Evolutionary conservation across 2,888 invertebrate species (phyloP), one percentile per base, ranked within the genome.

Genomic region (Rotaria sp.): DNA sequence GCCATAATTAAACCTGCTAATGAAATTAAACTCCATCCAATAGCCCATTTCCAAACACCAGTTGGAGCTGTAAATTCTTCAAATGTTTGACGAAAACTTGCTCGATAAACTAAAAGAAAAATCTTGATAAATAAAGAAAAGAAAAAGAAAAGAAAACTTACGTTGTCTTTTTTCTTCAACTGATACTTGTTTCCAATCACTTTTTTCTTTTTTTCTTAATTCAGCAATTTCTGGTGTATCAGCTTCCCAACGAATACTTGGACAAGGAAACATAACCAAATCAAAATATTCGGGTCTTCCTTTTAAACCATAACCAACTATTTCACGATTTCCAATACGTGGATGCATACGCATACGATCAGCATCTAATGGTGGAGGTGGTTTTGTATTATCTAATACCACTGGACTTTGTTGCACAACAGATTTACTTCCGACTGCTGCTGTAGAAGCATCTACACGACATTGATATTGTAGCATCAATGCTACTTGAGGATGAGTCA

Each of bases 151-250:
- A 50, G 10, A 18, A 50, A 74, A 88, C 88, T 88, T 88, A 91
- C 91, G 91, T 0, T 93, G 92, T 92, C 97, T 98, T 92, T 97
- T 97, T 89, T 99, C 99, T 85, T 95, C 95, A 0, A 95, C 87
- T 1, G 94, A 93, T 85, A 99, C 91, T 88, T 94, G 94, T 89
- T 94, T 95, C 99, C 99, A 99, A 91, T 97, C 96, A 45, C 95
- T 95, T 92, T 94, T 94, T 90, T 99, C 98, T 91, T 98, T 98
- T 88, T 95, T 94, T 87, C 94, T 94, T 85, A 99, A 92, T 1
- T 94, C 94, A 93, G 94, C 89, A 41, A 95, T 91, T 88, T 95
- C 95, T 1, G 94, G 92, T 0, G 94, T 94, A 80, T 93, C 93
- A 88, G 94, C 94, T 89, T 88, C 85, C 85, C 85, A 91, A 50